Evolutionary conservation across 2,888 invertebrate genomes (phyloP), one percentile per base, ranked within the genome.

Genomic region (Azorinus chamasolen): DNA sequence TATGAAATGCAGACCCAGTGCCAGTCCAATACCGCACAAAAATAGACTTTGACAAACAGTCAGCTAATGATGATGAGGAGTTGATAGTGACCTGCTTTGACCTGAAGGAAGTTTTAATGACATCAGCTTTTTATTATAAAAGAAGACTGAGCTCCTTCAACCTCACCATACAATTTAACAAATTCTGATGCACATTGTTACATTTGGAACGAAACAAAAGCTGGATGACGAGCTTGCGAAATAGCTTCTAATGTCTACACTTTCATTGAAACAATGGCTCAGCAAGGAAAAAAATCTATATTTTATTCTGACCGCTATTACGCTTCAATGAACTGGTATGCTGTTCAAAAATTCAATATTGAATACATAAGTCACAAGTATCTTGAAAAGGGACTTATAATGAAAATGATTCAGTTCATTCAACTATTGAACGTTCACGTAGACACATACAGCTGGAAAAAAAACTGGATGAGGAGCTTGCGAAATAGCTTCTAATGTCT

Each of bases 351-450:
- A 41, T 76, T 76, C 32, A 46, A 58, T 50, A n/a, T 80, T 0
- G 32, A 4, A 20, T 61, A 39, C 4, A 69, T 80, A 25, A 20
- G 50, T 6, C 80, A 80, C 22, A 79, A 75, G 45, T 76, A 65
- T 45, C 55, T 79, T 10, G 64, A 64, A 32, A 75, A 72, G 37
- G 79, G 79, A 0, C 79, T 76, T 27, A n/a, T n/a, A n/a, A n/a
- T n/a, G n/a, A 20, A 24, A 73, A 39, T 43, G 62, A 22, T 41
- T 76, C 0, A 63, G 43, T 39, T 59, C 75, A 32, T 75, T 22
- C 48, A 79, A 72, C 53, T n/a, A n/a, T 69, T 79, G 18, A 76
- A 54, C 1, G 37, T 80, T 73, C 39, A 41, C 72, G 41, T 14
- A 73, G 4, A 64, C 65, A n/a, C 55, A 22, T 6, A 25, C 2